Base-by-base conservation (phyloP, 2,113 vertebrate species). In the Cottus gobio region DNA sequence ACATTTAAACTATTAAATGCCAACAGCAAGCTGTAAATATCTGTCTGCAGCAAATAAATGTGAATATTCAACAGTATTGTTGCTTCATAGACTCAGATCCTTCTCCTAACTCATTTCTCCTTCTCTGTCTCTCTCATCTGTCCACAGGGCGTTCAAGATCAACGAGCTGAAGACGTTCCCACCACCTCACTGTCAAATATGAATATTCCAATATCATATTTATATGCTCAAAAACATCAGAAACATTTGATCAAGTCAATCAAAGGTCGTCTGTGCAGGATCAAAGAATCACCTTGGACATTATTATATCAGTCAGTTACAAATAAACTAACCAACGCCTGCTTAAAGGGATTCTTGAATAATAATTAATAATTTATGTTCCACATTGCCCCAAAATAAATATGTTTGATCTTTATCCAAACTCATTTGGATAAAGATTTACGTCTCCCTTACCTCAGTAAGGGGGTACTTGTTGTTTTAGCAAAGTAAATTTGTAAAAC, bases 131-230 rank as follows among this genome's bases (percentile, higher is more conserved):
- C 16, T 60, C 16, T 22, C n/a, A 36, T 9, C 61, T 22, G 7
- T 69, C 82, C 76, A 42, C 82, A 98, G 97, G 84, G 95, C 96
- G 0, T 98, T 98, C 90, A 97, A 97, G 91, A 97, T 98, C 92
- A 97, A 95, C 72, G 96, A 98, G 64, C 93, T 97, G 93, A 97
- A 97, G 92, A 95, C 95, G 3, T 36, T 65, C 8, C 22, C 30
- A 39, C 65, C 31, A 10, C 28, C 13, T 7, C 26, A 22, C 18
- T 12, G 12, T 56, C 57, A 39, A 20, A 22, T 66, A n/a, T 34
- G n/a, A 7, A 52, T 50, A 50, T 54, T 50, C 36, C 8, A 18
- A 6, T 20, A 20, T 54, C 11, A 30, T 30, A 57, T 61, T 31
- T 10, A 34, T 54, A 12, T 30, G 26, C 20, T 71, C 20, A 48